Evolutionary conservation across 1,140 invertebrate genomes (phyloP).

Genomic region (Apis laboriosa): DNA sequence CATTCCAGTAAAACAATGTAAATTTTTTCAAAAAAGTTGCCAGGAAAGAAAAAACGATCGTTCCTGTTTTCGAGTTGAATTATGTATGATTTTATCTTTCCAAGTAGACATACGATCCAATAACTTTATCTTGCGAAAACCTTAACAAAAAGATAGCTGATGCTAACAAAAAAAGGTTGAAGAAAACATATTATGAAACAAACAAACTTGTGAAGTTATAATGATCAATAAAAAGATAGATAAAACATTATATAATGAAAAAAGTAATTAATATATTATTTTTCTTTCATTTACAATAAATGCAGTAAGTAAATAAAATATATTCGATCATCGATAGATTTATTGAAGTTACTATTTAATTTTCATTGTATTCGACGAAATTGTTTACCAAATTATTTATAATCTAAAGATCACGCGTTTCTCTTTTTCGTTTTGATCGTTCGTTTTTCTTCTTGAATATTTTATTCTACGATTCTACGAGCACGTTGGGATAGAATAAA

Average conservation of each 20-base stretch:
- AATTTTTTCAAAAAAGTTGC: constrained; percentile 44
- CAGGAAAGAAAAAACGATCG: not conserved
- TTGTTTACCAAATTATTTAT: not conserved
- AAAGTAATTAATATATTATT: not conserved
- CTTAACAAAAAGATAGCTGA: not conserved
- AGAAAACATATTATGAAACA: not conserved
- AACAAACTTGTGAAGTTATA: not conserved
- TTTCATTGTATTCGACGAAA: not conserved
- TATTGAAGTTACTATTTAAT: not conserved
- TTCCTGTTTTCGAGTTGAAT: constrained; percentile 51
- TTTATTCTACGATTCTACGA: not conserved
- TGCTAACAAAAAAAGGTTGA: not conserved
- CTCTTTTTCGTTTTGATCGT: not conserved
- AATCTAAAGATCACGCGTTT: not conserved
- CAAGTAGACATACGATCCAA: not conserved
- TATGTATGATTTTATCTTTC: constrained; percentile 44
- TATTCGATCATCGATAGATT: not conserved
- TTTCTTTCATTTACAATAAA: no score
- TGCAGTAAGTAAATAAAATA: not conserved
- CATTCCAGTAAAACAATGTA: constrained; percentile 29
- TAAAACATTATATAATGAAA: not conserved
- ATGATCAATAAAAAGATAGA: not conserved
- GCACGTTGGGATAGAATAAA: not conserved
- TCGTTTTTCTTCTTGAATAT: constrained; percentile 3
- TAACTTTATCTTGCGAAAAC: not conserved